These are phyloP conservation scores for Cylas formicarius DNA, from an alignment of 1,140 invertebrate species.

Conservation along the genomic window DNA sequence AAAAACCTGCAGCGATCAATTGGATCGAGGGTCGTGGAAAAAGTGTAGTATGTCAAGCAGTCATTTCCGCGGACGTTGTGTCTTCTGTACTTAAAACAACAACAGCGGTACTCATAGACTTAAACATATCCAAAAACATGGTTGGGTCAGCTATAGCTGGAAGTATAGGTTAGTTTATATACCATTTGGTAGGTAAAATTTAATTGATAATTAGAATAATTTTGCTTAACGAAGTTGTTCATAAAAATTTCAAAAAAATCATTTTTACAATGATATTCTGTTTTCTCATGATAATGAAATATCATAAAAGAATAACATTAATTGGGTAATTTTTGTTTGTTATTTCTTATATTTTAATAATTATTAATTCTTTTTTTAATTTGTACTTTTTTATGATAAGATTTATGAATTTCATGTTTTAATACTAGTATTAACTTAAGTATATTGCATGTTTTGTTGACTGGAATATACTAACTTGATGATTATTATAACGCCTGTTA, in stretches of 20 bases:
- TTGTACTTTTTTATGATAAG: too few species aligned
- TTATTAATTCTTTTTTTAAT: too few species aligned
- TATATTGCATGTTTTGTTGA: too few species aligned
- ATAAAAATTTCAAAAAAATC: not conserved
- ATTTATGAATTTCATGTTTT: too few species aligned
- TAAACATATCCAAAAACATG: constrained; percentile 90
- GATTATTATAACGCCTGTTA: not conserved
- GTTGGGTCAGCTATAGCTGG: constrained; percentile 91
- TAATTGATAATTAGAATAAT: not conserved
- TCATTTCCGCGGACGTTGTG: constrained; percentile 67
- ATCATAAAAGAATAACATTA: constrained; percentile 7
- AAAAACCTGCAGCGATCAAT: constrained; percentile 93
- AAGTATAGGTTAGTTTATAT: constrained; percentile 57
- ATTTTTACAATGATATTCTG: not conserved
- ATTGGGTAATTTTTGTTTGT: constrained; percentile 10
- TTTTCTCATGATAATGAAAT: too few species aligned
- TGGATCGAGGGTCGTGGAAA: constrained; percentile 98
- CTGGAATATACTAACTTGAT: not conserved
- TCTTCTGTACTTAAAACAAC: constrained; percentile 77
- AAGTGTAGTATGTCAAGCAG: constrained; percentile 87
- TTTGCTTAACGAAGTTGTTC: not conserved
- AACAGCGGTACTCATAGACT: constrained; percentile 74
- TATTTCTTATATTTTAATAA: too few species aligned
- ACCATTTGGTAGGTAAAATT: not conserved
- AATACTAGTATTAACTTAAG: too few species aligned